phyloP scores from a whole-genome alignment of 2,888 invertebrate species.

The Poecilobothrus nobilitatus region DNA sequence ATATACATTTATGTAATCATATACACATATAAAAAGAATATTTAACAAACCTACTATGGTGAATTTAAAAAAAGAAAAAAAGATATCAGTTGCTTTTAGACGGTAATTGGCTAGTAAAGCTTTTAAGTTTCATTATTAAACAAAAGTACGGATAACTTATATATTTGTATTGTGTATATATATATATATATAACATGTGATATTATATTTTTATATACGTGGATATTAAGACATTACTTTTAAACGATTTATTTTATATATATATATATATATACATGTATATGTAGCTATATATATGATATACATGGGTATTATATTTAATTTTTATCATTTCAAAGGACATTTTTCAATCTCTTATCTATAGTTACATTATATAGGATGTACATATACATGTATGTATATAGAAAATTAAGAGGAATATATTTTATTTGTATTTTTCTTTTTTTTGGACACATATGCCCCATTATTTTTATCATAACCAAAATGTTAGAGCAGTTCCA shows the following conservation, averaged over 20 bases:
- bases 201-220: constrained; percentile 11
- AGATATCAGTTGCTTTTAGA: constrained; percentile 26
- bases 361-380: too few relatives aligned
- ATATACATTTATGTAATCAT: not conserved
- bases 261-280: not conserved
- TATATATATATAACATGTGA: not conserved
- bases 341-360: too few relatives aligned
- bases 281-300: constrained; percentile 11
- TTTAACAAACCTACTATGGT: constrained; percentile 10
- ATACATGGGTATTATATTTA: too few relatives aligned
- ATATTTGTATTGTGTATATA: constrained; percentile 15
- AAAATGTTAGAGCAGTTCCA: too few relatives aligned
- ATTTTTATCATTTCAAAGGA: too few relatives aligned
- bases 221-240: constrained; percentile 8
- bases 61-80: constrained; percentile 16
- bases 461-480: too few relatives aligned
- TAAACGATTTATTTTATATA: not conserved
- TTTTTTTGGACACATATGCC: too few relatives aligned
- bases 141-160: constrained; percentile 15
- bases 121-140: constrained; percentile 24
- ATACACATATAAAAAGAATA: not conserved
- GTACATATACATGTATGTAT: too few relatives aligned
- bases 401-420: not conserved
- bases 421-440: too few relatives aligned
- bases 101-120: constrained; percentile 29